phyloP scores from a whole-genome alignment of 2,113 vertebrate species.

The Hippocampus barbouri region DNA sequence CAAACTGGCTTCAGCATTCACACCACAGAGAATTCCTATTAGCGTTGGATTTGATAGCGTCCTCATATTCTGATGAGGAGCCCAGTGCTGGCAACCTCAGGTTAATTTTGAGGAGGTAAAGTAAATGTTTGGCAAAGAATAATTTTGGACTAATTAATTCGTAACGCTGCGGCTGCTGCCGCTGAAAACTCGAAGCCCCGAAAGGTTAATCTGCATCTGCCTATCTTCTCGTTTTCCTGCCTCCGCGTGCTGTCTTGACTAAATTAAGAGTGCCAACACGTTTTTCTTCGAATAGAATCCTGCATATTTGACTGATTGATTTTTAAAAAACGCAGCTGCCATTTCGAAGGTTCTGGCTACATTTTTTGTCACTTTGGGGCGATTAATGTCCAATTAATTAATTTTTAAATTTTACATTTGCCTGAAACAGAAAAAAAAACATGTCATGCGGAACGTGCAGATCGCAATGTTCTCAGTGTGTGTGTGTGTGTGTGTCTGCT shows the following conservation, averaged over 20 bases:
- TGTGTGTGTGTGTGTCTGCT: slow-evolving; percentile 13
- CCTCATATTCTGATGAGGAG: slow-evolving; percentile 19
- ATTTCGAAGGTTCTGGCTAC: background rate
- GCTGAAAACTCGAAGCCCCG: slow-evolving; percentile 14
- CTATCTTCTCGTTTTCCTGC: slow-evolving; percentile 23
- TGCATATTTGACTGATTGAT: background rate
- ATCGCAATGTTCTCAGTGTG: background rate
- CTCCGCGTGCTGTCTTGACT: slow-evolving; percentile 6
- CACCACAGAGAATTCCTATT: slow-evolving; percentile 48
- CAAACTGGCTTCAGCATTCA: slow-evolving; percentile 38
- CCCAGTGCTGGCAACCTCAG: slow-evolving; percentile 6
- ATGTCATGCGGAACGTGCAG: background rate
- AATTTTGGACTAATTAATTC: slow-evolving; percentile 26
- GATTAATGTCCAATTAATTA: background rate
- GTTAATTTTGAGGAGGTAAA: slow-evolving; percentile 10
- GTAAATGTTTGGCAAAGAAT: slow-evolving; percentile 11
- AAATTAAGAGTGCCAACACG: background rate
- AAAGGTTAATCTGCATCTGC: slow-evolving; percentile 17
- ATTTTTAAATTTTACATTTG: background rate
- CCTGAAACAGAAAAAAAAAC: background rate
- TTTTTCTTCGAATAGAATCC: background rate
- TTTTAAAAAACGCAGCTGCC: background rate
- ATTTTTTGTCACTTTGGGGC: background rate
- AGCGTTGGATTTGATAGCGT: slow-evolving; percentile 19
- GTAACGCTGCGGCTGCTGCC: slow-evolving; percentile 12